A percentile compares a stretch with the other conserved stretches of the same genome.
These are phyloP conservation scores for Noctua comes DNA, from an alignment of 2,888 invertebrate genomes.

Conservation along the genomic window DNA sequence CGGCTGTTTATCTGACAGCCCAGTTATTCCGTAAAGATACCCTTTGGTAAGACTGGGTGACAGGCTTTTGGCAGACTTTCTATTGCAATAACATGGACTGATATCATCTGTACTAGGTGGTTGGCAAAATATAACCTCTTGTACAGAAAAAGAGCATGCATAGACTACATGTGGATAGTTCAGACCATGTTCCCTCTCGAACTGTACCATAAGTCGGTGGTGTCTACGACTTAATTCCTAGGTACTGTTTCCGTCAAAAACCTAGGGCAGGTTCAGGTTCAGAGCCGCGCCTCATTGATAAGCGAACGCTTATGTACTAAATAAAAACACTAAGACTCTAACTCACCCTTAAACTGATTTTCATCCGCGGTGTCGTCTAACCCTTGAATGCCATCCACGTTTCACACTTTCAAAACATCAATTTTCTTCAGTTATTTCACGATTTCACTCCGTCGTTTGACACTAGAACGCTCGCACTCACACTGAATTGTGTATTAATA, in stretches of 20 bases:
- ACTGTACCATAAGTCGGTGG: not conserved
- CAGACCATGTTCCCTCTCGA: not conserved
- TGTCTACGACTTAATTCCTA: too few species aligned
- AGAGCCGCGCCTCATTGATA: too few species aligned
- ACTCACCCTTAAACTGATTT: slow-evolving; percentile 17
- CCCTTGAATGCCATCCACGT: not conserved
- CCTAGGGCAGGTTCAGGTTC: not conserved
- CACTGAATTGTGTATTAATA: not conserved
- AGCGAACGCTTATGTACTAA: not conserved
- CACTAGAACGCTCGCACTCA: slow-evolving; percentile 6
- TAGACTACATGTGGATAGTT: not conserved
- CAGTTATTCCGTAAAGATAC: not conserved
- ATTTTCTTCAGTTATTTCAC: slow-evolving; percentile 3
- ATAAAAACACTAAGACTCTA: not conserved
- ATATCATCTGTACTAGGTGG: not conserved
- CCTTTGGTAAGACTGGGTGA: not conserved
- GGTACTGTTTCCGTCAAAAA: not conserved
- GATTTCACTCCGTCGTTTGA: not conserved
- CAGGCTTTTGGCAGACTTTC: not conserved
- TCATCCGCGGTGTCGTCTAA: not conserved
- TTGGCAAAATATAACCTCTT: slow-evolving; percentile 1
- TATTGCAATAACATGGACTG: not conserved
- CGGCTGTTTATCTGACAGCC: not conserved
- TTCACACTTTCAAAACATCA: not conserved
- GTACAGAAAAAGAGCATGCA: not conserved